A percentile compares a stretch with the other conserved stretches of the same genome.
These are phyloP conservation scores for Nomada fabriciana DNA, from an alignment of 2,888 invertebrate species.

Conservation along the genomic window DNA sequence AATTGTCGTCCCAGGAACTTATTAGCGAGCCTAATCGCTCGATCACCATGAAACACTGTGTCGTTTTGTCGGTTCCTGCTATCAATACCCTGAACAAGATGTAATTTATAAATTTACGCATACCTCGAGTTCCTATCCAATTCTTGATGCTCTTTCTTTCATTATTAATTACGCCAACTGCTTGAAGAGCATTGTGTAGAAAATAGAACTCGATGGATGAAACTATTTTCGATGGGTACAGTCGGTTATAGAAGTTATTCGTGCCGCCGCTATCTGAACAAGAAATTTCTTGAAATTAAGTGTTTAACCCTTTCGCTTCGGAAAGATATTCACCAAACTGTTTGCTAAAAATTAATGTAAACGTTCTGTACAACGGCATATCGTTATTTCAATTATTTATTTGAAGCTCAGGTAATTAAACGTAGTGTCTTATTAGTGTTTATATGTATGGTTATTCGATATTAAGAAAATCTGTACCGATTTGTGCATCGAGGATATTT, in stretches of 20 bases:
- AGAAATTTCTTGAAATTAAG: not conserved
- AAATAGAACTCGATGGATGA: not conserved
- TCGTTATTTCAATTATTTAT: too few species aligned
- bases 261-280: too few species aligned
- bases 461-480: too few species aligned
- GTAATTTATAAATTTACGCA: conserved; percentile 23
- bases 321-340: too few species aligned
- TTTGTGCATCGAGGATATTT: too few species aligned
- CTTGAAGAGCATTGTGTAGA: not conserved
- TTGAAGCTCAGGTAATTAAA: too few species aligned
- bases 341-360: too few species aligned
- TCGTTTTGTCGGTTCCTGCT: conserved; percentile 28
- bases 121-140: conserved; percentile 23
- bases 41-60: conserved; percentile 33
- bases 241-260: too few species aligned
- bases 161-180: not conserved
- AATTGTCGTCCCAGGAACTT: conserved; percentile 14
- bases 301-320: not conserved
- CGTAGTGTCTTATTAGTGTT: too few species aligned
- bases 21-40: conserved; percentile 28
- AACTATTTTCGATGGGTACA: not conserved
- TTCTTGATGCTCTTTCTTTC: conserved; percentile 1
- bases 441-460: too few species aligned
- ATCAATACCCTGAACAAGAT: conserved; percentile 13
- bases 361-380: too few species aligned